phyloP scores from a whole-genome alignment of 2,113 vertebrate genomes.

The Mesembrinibis cayennensis region DNA sequence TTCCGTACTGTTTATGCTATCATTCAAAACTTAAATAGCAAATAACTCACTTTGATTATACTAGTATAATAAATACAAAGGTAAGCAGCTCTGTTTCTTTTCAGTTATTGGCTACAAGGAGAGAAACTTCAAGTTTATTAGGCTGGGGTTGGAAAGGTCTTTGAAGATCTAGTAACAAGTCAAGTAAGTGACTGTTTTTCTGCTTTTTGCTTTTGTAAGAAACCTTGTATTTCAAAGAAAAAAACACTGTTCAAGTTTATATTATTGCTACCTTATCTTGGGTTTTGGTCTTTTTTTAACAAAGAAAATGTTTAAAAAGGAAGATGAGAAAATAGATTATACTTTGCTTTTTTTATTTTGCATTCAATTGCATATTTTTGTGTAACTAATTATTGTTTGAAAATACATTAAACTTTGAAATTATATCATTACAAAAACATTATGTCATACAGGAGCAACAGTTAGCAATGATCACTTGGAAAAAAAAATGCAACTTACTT shows the following conservation, averaged over 20 bases:
- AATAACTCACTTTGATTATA: not conserved
- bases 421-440: not conserved
- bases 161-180: not conserved
- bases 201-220: not conserved
- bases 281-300: not conserved
- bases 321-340: not conserved
- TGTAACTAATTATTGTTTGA: not conserved
- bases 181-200: not conserved
- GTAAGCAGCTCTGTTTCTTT: not conserved
- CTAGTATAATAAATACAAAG: not conserved
- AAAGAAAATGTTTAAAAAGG: not conserved
- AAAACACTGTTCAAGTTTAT: not conserved
- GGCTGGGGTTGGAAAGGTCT: not conserved
- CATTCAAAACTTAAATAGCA: not conserved
- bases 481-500: not conserved
- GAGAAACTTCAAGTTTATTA: not conserved
- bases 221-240: not conserved
- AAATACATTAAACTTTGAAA: not conserved
- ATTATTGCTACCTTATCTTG: not conserved
- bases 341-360: not conserved
- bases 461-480: not conserved
- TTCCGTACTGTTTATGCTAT: not conserved
- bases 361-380: not conserved
- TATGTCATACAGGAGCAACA: not conserved
- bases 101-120: not conserved